phyloP scores from a whole-genome alignment of 1,140 invertebrate genomes.

The Melanaphis sacchari region DNA sequence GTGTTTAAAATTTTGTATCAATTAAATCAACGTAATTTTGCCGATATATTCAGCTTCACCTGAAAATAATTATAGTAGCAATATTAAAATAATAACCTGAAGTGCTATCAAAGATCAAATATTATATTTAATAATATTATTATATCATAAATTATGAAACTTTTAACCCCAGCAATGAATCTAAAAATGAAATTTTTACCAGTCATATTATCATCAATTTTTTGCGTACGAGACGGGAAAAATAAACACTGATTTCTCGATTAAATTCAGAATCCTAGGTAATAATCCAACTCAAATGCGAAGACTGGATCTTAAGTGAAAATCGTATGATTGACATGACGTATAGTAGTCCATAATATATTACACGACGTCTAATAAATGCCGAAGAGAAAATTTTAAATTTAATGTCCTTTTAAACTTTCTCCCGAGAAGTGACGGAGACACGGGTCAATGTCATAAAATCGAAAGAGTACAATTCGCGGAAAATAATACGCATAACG shows the following conservation, averaged over 20 bases:
- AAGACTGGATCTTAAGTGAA: background rate
- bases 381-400: background rate
- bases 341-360: background rate
- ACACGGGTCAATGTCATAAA: background rate
- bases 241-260: background rate
- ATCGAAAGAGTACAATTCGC: background rate
- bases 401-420: background rate
- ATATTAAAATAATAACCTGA: background rate
- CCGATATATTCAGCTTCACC: no score
- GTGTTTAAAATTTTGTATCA: no score
- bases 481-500: background rate
- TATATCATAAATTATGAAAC: background rate
- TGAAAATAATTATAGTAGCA: background rate
- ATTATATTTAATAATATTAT: no score
- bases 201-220: no score
- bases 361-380: background rate
- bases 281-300: background rate
- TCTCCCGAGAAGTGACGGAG: background rate
- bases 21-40: no score
- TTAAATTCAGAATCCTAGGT: background rate
- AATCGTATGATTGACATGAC: background rate
- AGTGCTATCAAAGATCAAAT: no score
- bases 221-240: no score
- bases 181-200: background rate
- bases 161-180: background rate